Conservation (phyloP, 2,888 invertebrate species). For the Choreutis nemorana region DNA sequence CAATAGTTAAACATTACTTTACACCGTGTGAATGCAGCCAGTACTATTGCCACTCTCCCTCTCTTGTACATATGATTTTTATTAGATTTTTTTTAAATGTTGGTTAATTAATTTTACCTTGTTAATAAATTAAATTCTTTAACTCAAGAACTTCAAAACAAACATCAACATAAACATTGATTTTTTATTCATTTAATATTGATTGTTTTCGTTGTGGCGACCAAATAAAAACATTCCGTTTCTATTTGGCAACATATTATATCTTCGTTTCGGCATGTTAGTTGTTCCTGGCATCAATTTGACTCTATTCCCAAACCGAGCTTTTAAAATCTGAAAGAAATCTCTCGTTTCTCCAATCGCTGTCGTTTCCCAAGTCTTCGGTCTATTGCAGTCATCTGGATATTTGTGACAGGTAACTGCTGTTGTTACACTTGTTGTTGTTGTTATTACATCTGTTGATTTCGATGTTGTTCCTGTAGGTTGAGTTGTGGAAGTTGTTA, state of each 20-base stretch:
- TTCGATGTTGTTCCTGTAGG: conserved; percentile 2
- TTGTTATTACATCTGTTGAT: conserved; percentile 2
- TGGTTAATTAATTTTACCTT: no score
- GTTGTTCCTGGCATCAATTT: conserved; percentile 30
- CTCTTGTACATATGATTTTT: no score
- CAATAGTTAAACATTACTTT: no score
- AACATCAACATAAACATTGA: no score
- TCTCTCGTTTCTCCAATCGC: conserved; percentile 37
- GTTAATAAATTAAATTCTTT: no score
- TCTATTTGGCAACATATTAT: background rate
- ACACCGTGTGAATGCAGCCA: no score
- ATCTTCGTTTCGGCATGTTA: conserved; percentile 19
- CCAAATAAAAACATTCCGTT: conserved; percentile 16
- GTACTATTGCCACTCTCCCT: no score
- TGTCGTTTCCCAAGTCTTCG: conserved; percentile 48
- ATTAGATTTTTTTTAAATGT: no score
- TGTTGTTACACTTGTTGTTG: conserved; percentile 4
- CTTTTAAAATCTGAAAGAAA: conserved; percentile 35
- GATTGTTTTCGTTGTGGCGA: conserved; percentile 19
- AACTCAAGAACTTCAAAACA: no score
- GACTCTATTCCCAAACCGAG: conserved; percentile 27
- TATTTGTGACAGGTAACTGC: conserved; percentile 12
- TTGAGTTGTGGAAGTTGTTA: conserved; percentile 4
- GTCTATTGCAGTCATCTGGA: conserved; percentile 29
- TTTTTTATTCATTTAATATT: no score